Base-by-base conservation (phyloP, 2,797 vertebrate genomes). In the Pachyuromys duprasi region DNA sequence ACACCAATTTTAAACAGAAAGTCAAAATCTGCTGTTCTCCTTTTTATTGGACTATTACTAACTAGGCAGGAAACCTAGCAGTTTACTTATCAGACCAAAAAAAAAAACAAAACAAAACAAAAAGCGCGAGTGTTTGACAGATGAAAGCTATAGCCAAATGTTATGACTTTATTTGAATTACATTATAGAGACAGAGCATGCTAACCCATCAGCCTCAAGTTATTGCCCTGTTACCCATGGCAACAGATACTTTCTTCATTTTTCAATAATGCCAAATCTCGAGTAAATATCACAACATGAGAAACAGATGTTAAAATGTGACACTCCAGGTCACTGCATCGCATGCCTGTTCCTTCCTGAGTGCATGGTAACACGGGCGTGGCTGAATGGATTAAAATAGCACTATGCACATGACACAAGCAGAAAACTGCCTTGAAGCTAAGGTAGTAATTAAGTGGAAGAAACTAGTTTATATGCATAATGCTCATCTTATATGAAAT, bases 231-330 rank as follows among this genome's bases (percentile, higher is more conserved):
- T 97, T 97, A 97, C 94, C 91, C 96, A 42, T 95, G 60, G 96
- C 88, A 93, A 95, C 92, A 94, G 65, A 49, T 89, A 92, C 94
- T 97, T 96, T 72, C 96, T 96, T 94, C 97, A 90, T 97, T 96
- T 95, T 42, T 98, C 96, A 98, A 97, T 96, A 98, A 97, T 91
- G 93, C 55, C 93, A 97, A 95, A 97, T 97, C 97, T 93, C 14
- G 96, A 97, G 95, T 94, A n/a, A 96, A 95, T 96, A 97, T 97
- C 94, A 82, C 36, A 98, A 97, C 90, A 97, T 94, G 83, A 97
- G 98, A 98, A 98, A 79, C 92, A 95, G 96, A 97, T 97, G 96
- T 97, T 96, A 96, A 96, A 97, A 97, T 96, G 65, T 92, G 95
- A 96, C 91, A 74, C n/a, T 90, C 69, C 22, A 93, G 76, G 90